Evolutionary conservation across 1,140 invertebrate genomes (phyloP).

Genomic region (Bilobella aurantiaca): DNA sequence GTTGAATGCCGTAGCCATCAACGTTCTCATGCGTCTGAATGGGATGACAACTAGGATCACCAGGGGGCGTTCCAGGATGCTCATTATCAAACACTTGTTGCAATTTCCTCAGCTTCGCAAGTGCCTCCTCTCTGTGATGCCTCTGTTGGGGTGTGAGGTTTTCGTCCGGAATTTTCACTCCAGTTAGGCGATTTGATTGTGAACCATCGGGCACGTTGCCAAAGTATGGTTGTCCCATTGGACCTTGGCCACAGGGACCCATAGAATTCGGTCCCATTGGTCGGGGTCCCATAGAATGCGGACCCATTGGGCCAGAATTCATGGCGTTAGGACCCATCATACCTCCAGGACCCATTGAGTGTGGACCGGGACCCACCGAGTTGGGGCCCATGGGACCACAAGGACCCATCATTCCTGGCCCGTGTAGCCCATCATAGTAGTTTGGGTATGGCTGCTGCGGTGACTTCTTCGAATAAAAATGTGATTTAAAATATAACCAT

Average conservation of each 20-base stretch:
- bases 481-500: no score
- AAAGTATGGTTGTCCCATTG: conserved; percentile 14
- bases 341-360: conserved; percentile 44
- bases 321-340: conserved; percentile 29
- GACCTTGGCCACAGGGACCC: not conserved
- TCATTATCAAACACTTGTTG: conserved; percentile 71
- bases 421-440: conserved; percentile 21
- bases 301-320: conserved; percentile 39
- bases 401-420: conserved; percentile 39
- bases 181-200: conserved; percentile 21
- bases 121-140: conserved; percentile 80
- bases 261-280: conserved; percentile 27
- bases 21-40: conserved; percentile 32
- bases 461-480: conserved; percentile 14
- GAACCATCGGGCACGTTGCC: conserved; percentile 24
- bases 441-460: conserved; percentile 22
- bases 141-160: conserved; percentile 91
- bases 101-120: conserved; percentile 84
- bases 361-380: conserved; percentile 37
- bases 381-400: conserved; percentile 40
- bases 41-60: conserved; percentile 27
- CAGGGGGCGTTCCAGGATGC: conserved; percentile 20
- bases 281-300: conserved; percentile 34
- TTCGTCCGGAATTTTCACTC: conserved; percentile 85
- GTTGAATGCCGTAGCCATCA: conserved; percentile 38